These are phyloP conservation scores for Gallinago paraguaiae DNA, from an alignment of 2,113 vertebrate genomes.

Conservation along the genomic window DNA sequence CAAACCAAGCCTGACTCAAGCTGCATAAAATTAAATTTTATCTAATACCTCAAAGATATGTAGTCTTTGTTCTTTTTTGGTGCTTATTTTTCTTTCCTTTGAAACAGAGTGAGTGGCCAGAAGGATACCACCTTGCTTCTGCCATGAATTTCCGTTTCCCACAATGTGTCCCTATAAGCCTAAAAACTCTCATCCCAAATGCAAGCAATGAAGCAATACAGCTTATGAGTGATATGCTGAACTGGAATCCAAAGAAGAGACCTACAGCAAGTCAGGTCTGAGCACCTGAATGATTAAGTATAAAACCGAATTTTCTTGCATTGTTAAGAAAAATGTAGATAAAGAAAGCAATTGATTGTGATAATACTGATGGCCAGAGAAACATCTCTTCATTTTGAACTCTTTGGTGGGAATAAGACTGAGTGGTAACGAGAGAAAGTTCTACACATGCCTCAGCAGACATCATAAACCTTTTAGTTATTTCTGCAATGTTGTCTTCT, in stretches of 20 bases:
- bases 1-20: not conserved
- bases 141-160: conserved; percentile 97
- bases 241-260: conserved; percentile 95
- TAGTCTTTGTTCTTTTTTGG: not conserved
- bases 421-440: not conserved
- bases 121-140: conserved; percentile 91
- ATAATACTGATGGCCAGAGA: not conserved
- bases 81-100: not conserved
- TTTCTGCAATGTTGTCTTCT: not conserved
- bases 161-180: conserved; percentile 90
- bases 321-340: not conserved
- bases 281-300: not conserved
- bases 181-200: conserved; percentile 97
- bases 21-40: not conserved
- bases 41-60: not conserved
- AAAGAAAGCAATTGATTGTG: not conserved
- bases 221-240: conserved; percentile 90
- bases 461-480: not conserved
- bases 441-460: not conserved
- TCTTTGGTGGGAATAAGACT: not conserved
- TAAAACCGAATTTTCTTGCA: not conserved
- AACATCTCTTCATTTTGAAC: not conserved
- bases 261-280: conserved; percentile 92
- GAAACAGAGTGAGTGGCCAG: conserved; percentile 90
- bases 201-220: conserved; percentile 91